A percentile compares a stretch with the other conserved stretches of the same genome.
Evolutionary conservation across 1,140 invertebrate species (phyloP).

Genomic region (Drosophila eugracilis): DNA sequence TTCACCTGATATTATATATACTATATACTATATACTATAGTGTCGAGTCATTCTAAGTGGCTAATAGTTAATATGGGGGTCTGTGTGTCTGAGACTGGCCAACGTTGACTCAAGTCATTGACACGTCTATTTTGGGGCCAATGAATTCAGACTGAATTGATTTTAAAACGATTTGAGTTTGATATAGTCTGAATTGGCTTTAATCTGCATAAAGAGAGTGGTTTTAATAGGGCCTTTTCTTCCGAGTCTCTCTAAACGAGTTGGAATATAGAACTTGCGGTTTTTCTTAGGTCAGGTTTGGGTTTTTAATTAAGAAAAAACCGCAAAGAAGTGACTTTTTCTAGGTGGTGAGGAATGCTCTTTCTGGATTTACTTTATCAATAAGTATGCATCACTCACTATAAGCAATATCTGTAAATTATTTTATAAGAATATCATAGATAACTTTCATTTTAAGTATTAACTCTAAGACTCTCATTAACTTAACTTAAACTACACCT

Average conservation of each 20-base stretch:
- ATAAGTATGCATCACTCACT: too few relatives aligned
- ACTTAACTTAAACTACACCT: neutral
- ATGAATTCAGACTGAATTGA: conserved; percentile 26
- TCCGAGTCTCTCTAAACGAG: neutral
- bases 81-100: neutral
- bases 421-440: too few relatives aligned
- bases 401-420: too few relatives aligned
- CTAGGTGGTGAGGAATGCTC: too few relatives aligned
- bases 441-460: too few relatives aligned
- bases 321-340: too few relatives aligned
- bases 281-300: conserved; percentile 6
- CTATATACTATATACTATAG: neutral
- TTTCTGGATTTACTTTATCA: neutral
- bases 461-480: too few relatives aligned
- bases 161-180: neutral
- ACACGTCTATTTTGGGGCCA: conserved; percentile 38
- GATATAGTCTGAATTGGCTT: too few relatives aligned
- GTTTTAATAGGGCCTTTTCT: neutral
- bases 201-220: conserved; percentile 25
- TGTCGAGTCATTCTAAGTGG: conserved; percentile 21
- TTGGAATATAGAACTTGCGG: neutral
- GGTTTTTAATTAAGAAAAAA: too few relatives aligned
- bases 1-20: conserved; percentile 1
- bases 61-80: conserved; percentile 1
- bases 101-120: conserved; percentile 30